phyloP scores from a whole-genome alignment of 2,888 invertebrate species.

The Baronia brevicornis region DNA sequence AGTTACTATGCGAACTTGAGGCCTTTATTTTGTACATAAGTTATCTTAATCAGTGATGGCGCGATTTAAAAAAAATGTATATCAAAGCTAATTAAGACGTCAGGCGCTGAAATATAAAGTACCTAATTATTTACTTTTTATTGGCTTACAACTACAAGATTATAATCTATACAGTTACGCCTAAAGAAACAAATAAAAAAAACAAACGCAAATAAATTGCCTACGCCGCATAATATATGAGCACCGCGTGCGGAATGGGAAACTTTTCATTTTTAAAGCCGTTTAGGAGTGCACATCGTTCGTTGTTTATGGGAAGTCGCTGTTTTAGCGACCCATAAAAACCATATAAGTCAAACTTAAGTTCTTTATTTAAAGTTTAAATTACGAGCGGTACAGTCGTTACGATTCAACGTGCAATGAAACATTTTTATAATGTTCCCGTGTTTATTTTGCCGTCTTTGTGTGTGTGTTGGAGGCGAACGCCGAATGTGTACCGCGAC shows the following conservation, averaged over 20 bases:
- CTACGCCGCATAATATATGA: conserved; percentile 4
- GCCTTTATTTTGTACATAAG: background rate
- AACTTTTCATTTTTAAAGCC: conserved; percentile 4
- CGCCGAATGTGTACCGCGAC: conserved; percentile 19
- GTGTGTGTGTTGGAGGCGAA: conserved; percentile 55
- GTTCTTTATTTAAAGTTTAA: conserved; percentile 21
- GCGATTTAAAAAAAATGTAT: background rate
- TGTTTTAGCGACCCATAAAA: conserved; percentile 18
- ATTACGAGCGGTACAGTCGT: conserved; percentile 24
- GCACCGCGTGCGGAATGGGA: conserved; percentile 4
- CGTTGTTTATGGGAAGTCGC: conserved; percentile 16
- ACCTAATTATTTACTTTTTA: conserved; percentile 1
- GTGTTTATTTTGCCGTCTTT: conserved; percentile 36
- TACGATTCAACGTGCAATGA: conserved; percentile 21
- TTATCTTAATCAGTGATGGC: conserved; percentile 2
- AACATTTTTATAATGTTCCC: conserved; percentile 32
- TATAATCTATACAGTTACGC: conserved; percentile 7
- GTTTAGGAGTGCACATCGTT: conserved; percentile 2
- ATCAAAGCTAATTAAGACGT: conserved; percentile 4
- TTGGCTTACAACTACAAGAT: conserved; percentile 4
- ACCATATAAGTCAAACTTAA: conserved; percentile 22
- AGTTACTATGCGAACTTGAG: background rate
- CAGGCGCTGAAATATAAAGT: background rate
- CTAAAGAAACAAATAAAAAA: background rate
- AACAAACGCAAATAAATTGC: conserved; percentile 7